Conservation (phyloP, 2,113 vertebrate genomes). For the Pongo abelii region DNA sequence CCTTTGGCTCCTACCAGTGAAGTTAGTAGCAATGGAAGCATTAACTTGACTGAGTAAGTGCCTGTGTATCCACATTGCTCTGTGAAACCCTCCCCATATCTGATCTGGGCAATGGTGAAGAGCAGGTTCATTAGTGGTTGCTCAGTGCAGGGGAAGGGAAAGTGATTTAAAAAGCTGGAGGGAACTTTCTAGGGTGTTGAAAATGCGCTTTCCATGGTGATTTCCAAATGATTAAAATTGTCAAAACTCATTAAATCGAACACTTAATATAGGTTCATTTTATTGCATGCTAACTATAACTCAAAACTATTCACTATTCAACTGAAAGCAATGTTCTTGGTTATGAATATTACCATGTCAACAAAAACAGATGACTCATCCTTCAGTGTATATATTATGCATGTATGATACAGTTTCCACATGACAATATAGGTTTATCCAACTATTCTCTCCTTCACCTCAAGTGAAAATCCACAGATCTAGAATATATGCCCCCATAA, state of each 20-base stretch:
- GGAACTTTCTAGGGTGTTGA: background rate
- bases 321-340: background rate
- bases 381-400: fast-evolving
- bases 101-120: no score
- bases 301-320: background rate
- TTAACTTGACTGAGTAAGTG: fast-evolving
- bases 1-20: no score
- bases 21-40: fast-evolving
- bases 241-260: background rate
- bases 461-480: background rate
- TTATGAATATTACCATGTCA: background rate
- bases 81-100: fast-evolving
- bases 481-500: background rate
- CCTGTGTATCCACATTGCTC: fast-evolving
- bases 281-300: no score
- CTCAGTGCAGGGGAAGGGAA: background rate
- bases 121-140: background rate
- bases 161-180: fast-evolving
- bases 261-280: background rate
- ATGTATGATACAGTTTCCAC: fast-evolving
- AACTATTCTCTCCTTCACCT: fast-evolving
- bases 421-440: fast-evolving
- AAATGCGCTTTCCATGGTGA: no score
- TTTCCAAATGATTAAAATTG: background rate
- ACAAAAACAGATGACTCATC: background rate